Base-by-base conservation (phyloP, 2,888 invertebrate species). In the Eilema sororculum region DNA sequence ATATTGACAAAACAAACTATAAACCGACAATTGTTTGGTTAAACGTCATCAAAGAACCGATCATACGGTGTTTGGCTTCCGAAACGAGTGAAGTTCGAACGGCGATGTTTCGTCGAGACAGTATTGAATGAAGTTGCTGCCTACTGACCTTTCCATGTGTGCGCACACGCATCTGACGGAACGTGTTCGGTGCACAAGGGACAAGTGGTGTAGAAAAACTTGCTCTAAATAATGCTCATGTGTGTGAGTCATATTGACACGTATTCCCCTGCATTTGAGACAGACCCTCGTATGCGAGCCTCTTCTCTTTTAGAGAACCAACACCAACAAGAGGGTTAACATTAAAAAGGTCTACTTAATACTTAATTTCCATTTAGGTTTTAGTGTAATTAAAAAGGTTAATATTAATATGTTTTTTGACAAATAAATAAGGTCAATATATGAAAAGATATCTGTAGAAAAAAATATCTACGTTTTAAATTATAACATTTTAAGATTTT, bases 1-100 rank as follows among this genome's bases (percentile, higher is more conserved):
- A 78, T 93, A 93, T 94, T 92, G 92, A 93, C 92, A 91, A 91
- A 94, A 93, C 93, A 92, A 90, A 88, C 84, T 86, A 81, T 83
- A 85, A 86, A 87, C 89, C 81, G 85, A 86, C 86, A 86, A 90
- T 89, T 90, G 90, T 92, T 89, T 88, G 79, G 77, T 73, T 72
- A 86, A 89, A 93, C 93, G 93, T 94, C 93, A 93, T 88, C 88
- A 88, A 88, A 85, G 85, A 80, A 80, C 87, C 87, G 91, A 92
- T 92, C 90, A 90, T 89, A 87, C 90, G 88, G 87, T 88, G 87
- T 85, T 84, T 86, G 79, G 78, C 83, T 84, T 83, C 82, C 79
- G 82, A 88, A 86, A 87, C 83, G 87, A 89, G 90, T 92, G 92
- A 93, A 94, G 92, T 94, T 90, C 78, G 86, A 81, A 76, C 82